Evolutionary conservation across 2,113 vertebrate species (phyloP).

Genomic region (Callaeas wilsoni): DNA sequence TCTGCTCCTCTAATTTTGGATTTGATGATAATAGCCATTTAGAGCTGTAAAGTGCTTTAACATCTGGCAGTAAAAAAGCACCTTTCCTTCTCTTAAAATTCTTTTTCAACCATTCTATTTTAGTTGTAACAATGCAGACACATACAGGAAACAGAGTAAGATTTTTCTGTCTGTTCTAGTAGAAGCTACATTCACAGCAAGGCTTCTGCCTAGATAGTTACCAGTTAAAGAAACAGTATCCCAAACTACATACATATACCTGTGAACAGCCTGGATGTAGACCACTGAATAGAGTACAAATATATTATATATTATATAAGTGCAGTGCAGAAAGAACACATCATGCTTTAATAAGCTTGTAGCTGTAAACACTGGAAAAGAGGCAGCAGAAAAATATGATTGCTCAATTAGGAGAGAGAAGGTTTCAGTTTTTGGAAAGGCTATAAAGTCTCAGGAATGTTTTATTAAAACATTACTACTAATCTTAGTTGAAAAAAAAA

Average conservation of each 20-base stretch:
- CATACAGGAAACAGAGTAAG: not conserved
- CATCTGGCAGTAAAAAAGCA: not conserved
- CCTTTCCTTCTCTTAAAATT: not conserved
- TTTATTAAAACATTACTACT: not conserved
- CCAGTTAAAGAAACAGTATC: not conserved
- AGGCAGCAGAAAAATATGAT: not conserved
- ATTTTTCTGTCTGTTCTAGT: not conserved
- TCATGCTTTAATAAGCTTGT: not conserved
- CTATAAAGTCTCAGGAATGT: not conserved
- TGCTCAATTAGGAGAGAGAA: not conserved
- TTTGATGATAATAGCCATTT: not conserved
- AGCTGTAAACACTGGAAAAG: not conserved
- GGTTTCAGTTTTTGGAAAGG: not conserved
- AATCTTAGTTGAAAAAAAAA: not conserved
- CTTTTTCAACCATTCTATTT: not conserved
- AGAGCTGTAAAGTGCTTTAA: not conserved
- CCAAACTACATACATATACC: not conserved
- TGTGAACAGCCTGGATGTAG: not conserved
- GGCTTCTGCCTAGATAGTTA: not conserved
- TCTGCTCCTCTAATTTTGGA: not conserved
- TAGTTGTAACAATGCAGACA: not conserved
- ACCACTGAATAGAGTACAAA: not conserved
- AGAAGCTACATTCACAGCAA: not conserved
- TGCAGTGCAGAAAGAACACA: not conserved
- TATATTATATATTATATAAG: not conserved